These are phyloP conservation scores for Phalacrocorax brasilianus DNA, from an alignment of 2,113 vertebrate species.

Conservation along the genomic window DNA sequence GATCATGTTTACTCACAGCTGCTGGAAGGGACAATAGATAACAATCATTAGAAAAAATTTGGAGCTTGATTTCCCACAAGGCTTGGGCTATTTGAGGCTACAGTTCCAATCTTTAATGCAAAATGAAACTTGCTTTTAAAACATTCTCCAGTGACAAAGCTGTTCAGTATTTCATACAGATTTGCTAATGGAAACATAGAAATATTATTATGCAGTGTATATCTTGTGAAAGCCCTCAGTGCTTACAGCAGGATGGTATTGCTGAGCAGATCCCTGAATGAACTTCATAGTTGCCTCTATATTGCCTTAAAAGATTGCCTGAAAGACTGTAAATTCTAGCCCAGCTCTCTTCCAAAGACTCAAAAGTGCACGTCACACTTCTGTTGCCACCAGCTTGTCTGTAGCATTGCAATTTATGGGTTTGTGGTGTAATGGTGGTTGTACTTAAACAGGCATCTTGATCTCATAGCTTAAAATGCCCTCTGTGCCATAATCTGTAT, in stretches of 20 bases:
- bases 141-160: background rate
- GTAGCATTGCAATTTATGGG: background rate
- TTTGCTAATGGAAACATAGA: background rate
- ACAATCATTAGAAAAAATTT: background rate
- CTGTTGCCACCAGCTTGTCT: background rate
- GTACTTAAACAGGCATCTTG: background rate
- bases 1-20: background rate
- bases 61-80: background rate
- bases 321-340: background rate
- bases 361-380: background rate
- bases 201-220: background rate
- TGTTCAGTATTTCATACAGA: background rate
- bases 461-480: background rate
- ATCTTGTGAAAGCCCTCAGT: background rate
- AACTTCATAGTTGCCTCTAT: background rate
- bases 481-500: background rate
- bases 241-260: background rate
- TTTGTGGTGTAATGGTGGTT: background rate
- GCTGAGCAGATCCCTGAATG: background rate
- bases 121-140: background rate
- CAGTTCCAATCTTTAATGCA: background rate
- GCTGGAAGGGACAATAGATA: background rate
- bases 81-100: background rate
- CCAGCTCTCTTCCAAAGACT: background rate
- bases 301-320: background rate